phyloP scores from a whole-genome alignment of 2,113 vertebrate species.

The Mesoclemmys tuberculata region DNA sequence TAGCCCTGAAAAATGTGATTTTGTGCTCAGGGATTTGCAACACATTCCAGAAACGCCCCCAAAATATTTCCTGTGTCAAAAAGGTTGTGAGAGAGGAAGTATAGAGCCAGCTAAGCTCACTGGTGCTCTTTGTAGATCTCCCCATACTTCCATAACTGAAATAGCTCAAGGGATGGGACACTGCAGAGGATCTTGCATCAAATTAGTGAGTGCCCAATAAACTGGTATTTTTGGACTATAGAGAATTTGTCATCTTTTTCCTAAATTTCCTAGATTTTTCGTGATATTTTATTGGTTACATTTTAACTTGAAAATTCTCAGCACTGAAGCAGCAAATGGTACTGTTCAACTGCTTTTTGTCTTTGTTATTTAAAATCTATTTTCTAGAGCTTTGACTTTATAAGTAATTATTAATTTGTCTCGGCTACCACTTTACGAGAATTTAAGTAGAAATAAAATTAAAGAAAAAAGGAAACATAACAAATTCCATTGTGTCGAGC shows the following conservation, averaged over 20 bases:
- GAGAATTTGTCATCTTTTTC: neutral
- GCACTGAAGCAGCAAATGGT: neutral
- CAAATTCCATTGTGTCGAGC: neutral
- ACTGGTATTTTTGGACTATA: neutral
- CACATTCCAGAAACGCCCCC: neutral
- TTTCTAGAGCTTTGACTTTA: constrained; percentile 34
- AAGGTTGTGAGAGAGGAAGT: neutral
- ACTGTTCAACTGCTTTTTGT: neutral
- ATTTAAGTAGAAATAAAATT: constrained; percentile 8
- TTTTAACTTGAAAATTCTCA: constrained; percentile 18
- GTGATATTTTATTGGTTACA: constrained; percentile 18
- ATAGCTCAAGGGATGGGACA: neutral
- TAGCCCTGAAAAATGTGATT: neutral
- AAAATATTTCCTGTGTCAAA: neutral
- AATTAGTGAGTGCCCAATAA: neutral
- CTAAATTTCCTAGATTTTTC: neutral
- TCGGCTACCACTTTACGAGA: neutral
- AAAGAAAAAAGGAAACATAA: constrained; percentile 36
- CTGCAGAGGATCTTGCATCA: rapidly evolving
- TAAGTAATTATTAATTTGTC: neutral
- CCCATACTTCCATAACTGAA: neutral
- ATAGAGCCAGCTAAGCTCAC: neutral
- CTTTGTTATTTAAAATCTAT: constrained; percentile 38
- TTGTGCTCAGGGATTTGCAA: neutral
- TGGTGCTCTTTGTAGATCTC: neutral